Evolutionary conservation across 64 coral and sea anemone species (phyloP).

Genomic region (Montipora capricornis): DNA sequence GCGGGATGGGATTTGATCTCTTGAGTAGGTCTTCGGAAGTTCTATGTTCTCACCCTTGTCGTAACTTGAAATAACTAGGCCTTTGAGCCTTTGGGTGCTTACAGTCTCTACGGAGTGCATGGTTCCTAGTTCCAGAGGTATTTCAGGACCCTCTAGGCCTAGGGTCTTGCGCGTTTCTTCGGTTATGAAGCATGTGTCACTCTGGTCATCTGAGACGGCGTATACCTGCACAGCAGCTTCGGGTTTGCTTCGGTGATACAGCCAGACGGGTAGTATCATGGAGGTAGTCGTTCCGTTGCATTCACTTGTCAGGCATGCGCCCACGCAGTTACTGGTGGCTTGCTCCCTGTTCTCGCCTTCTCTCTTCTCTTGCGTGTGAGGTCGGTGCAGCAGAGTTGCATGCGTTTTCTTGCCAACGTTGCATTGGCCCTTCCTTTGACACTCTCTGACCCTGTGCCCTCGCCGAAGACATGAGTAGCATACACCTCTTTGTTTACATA

Average conservation of each 20-base stretch:
- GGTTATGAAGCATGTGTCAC: conserved; percentile 54
- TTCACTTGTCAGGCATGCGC: conserved; percentile 42
- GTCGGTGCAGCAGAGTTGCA: no score
- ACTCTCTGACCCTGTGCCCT: no score
- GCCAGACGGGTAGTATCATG: conserved; percentile 73
- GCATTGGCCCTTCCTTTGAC: no score
- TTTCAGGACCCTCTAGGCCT: no score
- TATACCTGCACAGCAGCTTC: conserved; percentile 41
- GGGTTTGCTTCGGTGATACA: conserved; percentile 23
- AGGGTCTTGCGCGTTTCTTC: conserved; percentile 11
- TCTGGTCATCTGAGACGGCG: conserved; percentile 50
- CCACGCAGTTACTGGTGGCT: conserved; percentile 11
- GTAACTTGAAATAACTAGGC: no score
- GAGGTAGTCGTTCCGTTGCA: conserved; percentile 31
- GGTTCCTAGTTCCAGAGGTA: no score
- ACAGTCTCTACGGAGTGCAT: no score
- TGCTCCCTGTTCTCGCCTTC: background rate
- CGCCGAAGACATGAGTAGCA: no score
- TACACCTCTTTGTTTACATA: no score
- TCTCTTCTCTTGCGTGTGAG: background rate
- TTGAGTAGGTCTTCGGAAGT: background rate
- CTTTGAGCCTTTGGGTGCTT: no score
- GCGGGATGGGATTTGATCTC: conserved; percentile 43
- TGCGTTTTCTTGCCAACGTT: no score
- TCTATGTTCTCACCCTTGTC: no score